phyloP scores from a whole-genome alignment of 1,140 invertebrate genomes.

The Orius insidiosus region DNA sequence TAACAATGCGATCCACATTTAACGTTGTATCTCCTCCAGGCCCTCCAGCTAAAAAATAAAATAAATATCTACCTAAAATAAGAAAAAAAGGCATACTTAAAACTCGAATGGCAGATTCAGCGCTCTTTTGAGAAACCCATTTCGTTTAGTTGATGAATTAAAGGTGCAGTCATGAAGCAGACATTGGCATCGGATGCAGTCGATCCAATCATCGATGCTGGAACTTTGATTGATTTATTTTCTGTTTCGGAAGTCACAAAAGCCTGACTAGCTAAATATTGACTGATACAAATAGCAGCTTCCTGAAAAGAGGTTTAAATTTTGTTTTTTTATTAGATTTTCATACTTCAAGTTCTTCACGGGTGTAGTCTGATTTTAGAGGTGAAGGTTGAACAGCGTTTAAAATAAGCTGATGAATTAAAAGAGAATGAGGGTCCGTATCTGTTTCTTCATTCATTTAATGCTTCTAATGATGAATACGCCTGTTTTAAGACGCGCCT shows the following conservation, averaged over 20 bases:
- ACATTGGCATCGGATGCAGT: conserved; percentile 15
- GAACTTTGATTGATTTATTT: conserved; percentile 11
- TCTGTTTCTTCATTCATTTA: conserved; percentile 29
- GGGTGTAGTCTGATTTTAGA: conserved; percentile 64
- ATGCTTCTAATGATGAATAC: conserved; percentile 28
- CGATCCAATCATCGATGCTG: conserved; percentile 12
- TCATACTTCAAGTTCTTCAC: conserved; percentile 65
- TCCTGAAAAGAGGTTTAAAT: too few relatives aligned
- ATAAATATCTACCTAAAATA: not conserved
- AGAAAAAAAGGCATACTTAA: conserved; percentile 36
- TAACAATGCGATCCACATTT: conserved; percentile 48
- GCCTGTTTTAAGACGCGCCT: conserved; percentile 46
- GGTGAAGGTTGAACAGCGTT: conserved; percentile 77
- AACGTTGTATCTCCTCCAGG: conserved; percentile 11
- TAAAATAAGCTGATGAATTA: conserved; percentile 54
- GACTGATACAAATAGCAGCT: conserved; percentile 60
- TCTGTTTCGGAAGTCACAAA: conserved; percentile 19
- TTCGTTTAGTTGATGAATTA: conserved; percentile 65
- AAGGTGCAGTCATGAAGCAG: conserved; percentile 25
- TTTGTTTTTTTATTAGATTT: too few relatives aligned
- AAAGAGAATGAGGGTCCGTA: conserved; percentile 27
- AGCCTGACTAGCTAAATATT: conserved; percentile 56
- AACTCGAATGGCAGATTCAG: conserved; percentile 66
- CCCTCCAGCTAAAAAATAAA: conserved; percentile 7
- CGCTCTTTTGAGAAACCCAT: conserved; percentile 81